phyloP scores from a whole-genome alignment of 2,888 invertebrate genomes.

The Formica aserva region DNA sequence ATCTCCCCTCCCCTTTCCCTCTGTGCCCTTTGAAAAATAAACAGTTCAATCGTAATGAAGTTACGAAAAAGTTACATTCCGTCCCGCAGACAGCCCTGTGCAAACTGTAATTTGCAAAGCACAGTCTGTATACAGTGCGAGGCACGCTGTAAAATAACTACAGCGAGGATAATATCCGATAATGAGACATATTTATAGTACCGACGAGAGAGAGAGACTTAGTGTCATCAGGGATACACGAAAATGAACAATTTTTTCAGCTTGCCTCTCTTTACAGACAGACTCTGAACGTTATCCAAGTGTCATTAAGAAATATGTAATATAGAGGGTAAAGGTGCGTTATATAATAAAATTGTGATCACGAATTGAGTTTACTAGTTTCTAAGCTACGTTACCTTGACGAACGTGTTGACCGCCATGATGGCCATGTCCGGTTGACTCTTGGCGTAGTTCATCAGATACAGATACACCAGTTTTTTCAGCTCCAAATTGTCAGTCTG shows the following conservation, averaged over 20 bases:
- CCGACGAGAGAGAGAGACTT: no score
- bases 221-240: not conserved
- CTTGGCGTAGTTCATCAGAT: slow-evolving; percentile 99
- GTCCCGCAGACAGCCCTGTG: slow-evolving; percentile 83
- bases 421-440: slow-evolving; percentile 99
- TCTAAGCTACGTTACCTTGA: slow-evolving; percentile 91
- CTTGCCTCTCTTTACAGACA: slow-evolving; percentile 81
- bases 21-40: slow-evolving; percentile 86
- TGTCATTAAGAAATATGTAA: slow-evolving; percentile 71
- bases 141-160: slow-evolving; percentile 78
- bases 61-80: slow-evolving; percentile 75
- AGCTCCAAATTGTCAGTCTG: slow-evolving; percentile 99
- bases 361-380: slow-evolving; percentile 60
- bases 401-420: slow-evolving; percentile 99
- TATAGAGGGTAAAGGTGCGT: slow-evolving; percentile 31
- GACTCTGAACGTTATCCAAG: slow-evolving; percentile 79
- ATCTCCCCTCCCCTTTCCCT: not conserved
- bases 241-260: slow-evolving; percentile 68
- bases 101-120: slow-evolving; percentile 83
- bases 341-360: slow-evolving; percentile 71
- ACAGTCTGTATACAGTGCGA: slow-evolving; percentile 79
- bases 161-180: slow-evolving; percentile 8
- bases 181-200: slow-evolving; percentile 56
- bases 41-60: slow-evolving; percentile 79
- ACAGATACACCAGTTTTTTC: slow-evolving; percentile 99